phyloP scores from a whole-genome alignment of 1,140 invertebrate species.

The Eciton burchellii region DNA sequence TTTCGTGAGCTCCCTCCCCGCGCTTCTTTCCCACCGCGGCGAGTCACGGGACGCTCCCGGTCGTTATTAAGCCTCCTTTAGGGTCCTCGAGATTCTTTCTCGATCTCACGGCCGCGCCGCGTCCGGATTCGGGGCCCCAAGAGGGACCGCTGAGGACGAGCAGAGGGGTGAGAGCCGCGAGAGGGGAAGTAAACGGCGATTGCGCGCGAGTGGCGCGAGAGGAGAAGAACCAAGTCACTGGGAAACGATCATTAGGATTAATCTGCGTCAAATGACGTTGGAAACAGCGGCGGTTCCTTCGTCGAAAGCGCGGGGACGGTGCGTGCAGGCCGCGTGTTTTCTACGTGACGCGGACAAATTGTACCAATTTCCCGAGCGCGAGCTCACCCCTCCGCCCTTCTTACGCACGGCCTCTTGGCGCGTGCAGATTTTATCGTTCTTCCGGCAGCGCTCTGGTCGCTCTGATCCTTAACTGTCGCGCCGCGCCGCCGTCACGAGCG shows the following conservation, averaged over 20 bases:
- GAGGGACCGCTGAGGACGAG: conserved; percentile 47
- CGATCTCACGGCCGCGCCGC: conserved; percentile 63
- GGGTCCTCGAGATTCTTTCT: conserved; percentile 72
- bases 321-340: conserved; percentile 73
- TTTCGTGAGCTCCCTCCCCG: background rate
- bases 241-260: conserved; percentile 79
- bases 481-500: background rate
- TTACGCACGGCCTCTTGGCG: conserved; percentile 39
- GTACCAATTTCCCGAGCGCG: conserved; percentile 66
- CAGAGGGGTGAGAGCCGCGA: conserved; percentile 5
- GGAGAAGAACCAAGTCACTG: conserved; percentile 62
- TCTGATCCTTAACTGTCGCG: conserved; percentile 19
- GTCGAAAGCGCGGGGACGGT: conserved; percentile 61
- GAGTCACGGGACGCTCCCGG: conserved; percentile 54
- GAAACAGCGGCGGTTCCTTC: conserved; percentile 63
- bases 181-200: conserved; percentile 55
- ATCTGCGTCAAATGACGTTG: conserved; percentile 82
- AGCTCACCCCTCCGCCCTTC: conserved; percentile 28
- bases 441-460: conserved; percentile 29
- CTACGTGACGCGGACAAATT: conserved; percentile 73
- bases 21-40: conserved; percentile 38
- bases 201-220: conserved; percentile 8
- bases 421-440: conserved; percentile 42
- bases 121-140: conserved; percentile 64
- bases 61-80: conserved; percentile 70